Conservation (phyloP, 2,113 vertebrate species). For the Macquaria australasica region DNA sequence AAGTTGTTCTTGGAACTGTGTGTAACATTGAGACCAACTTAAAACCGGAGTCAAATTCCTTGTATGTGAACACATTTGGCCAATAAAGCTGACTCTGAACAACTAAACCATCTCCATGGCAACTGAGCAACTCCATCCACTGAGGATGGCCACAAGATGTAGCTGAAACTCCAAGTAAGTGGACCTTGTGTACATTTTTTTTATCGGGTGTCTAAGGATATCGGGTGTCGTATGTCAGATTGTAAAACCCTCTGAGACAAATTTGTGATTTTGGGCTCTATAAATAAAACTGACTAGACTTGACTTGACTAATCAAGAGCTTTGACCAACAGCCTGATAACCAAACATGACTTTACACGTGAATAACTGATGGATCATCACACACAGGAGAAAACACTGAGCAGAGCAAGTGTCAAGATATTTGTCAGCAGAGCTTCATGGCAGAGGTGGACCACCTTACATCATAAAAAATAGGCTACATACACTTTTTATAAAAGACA, state of each 20-base stretch:
- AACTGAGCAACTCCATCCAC: neutral
- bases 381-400: neutral
- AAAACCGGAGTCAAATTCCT: too few relatives aligned
- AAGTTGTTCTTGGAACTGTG: too few relatives aligned
- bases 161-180: constrained; percentile 6
- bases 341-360: neutral
- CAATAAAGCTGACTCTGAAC: neutral
- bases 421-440: neutral
- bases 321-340: neutral
- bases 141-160: neutral
- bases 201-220: neutral
- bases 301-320: neutral
- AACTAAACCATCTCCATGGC: neutral
- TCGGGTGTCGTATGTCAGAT: neutral
- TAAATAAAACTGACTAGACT: neutral
- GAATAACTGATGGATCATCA: neutral
- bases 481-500: neutral
- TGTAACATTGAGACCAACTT: too few relatives aligned
- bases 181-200: too few relatives aligned
- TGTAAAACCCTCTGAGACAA: neutral
- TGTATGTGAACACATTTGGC: neutral
- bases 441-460: neutral
- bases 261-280: neutral
- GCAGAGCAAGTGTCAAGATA: neutral
- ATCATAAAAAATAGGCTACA: constrained; percentile 1